Evolutionary conservation across 2,797 vertebrate genomes (phyloP), one percentile per base, ranked within the genome.

Genomic region (Protonibea diacanthus): DNA sequence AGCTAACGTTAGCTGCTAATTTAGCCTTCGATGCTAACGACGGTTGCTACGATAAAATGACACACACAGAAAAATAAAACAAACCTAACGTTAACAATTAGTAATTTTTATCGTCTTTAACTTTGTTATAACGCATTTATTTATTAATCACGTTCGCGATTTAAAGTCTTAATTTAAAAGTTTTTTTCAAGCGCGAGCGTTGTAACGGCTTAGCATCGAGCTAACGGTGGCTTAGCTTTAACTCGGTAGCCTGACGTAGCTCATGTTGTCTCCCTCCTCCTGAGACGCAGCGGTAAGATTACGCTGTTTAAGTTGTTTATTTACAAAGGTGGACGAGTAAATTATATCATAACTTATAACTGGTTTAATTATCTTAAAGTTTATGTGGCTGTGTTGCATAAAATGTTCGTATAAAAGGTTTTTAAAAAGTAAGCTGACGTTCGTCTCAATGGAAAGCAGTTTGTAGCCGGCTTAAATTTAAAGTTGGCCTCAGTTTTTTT

Each of bases 21-120:
- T 74, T 86, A 89, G 85, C 79, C 27, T 63, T 0, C 33, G 23
- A 76, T 20, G 79, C 81, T 84, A 85, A 45, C 63, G 53, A 25
- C 29, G 48, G 17, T 9, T 20, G 59, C 9, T 81, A 48, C 7
- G n/a, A 45, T 5, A 8, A 1, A 29, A 25, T 3, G 6, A 38
- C 33, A 9, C 2, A 20, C 25, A 3, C 25, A 27, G 25, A 27
- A 27, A 45, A 10, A 29, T 6, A 33, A 38, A 38, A 9, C 8
- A 0, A 27, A 18, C 20, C 1, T 0, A 17, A 21, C 0, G 1
- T 8, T 23, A 13, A 11, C 8, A 0, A 17, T 0, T 5, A 18
- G 0, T 23, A 7, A 3, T 8, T 2, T 3, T 2, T 2, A 2
- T 13, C 3, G 8, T 3, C 0, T 11, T 2, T 9, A 0, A 51